Base-by-base conservation (phyloP, 2,113 vertebrate genomes). In the Odocoileus hemionus region DNA sequence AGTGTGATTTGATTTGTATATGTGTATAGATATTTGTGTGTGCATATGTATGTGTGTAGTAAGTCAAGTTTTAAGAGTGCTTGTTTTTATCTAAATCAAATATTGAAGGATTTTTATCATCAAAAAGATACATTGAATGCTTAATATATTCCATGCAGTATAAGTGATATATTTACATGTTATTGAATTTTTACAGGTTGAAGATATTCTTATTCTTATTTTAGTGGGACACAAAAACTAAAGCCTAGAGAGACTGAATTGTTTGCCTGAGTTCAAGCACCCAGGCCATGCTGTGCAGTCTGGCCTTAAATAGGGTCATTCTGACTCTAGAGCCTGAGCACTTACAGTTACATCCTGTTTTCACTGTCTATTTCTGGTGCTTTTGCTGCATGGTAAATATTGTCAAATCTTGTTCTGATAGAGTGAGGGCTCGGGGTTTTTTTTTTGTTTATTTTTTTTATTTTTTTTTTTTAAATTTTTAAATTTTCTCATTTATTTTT, bases 11-110 rank as follows among this genome's bases (percentile, higher is more conserved):
- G 36, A 23, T 52, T 15, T 96, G 15, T 58, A 54, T 36, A 7
- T 83, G 16, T 50, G 45, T 50, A 5, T 80, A 19, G 50, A 33
- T 45, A 45, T 76, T 26, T 76, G 25, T 76, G 23, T 78, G 74
- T 78, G 74, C 39, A 26, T 80, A 33, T 78, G 23, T 70, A 1
- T 96, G 1, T 58, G 45, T 61, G 5, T 61, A 74, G 54, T 47
- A 64, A 82, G 52, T 47, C 45, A 88, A 78, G 17, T 88, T 97
- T 80, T 85, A 54, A 61, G 76, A 58, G 43, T 79, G 10, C 91
- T 93, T 93, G 55, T 95, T 74, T 94, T 60, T 94, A 14, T 92
- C 50, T 60, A 57, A 88, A 60, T 84, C 52, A 91, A 95, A 88
- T 80, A 30, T 61, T 80, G 54, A 86, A 85, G 45, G 23, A 52